A percentile compares a stretch with the other conserved stretches of the same genome.
These are phyloP conservation scores for Drosophila nigrodunni DNA, from an alignment of 1,140 invertebrate genomes.

Conservation along the genomic window DNA sequence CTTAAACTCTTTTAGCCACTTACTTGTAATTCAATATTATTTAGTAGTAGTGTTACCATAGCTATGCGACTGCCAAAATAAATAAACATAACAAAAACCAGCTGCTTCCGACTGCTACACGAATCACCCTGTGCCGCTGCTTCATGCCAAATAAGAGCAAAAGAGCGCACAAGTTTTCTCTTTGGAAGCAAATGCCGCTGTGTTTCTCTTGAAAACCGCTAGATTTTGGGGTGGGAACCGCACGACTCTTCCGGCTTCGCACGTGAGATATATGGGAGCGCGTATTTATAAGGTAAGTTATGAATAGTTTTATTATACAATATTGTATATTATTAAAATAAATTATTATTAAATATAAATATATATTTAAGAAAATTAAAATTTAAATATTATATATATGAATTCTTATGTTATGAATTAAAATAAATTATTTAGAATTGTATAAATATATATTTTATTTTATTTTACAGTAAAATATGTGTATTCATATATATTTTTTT, in stretches of 20 bases:
- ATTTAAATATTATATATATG: not conserved
- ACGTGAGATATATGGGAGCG: conserved; percentile 19
- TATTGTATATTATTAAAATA: not conserved
- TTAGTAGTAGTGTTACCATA: conserved; percentile 1
- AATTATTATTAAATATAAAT: not conserved
- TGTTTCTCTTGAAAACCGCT: conserved; percentile 52
- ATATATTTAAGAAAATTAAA: not conserved
- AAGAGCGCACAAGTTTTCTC: conserved; percentile 45
- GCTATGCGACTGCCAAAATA: not conserved
- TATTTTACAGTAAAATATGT: too few relatives aligned
- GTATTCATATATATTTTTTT: too few relatives aligned
- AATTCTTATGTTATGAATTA: not conserved
- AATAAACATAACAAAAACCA: conserved; percentile 20
- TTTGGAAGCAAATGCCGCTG: conserved; percentile 24
- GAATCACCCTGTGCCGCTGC: conserved; percentile 57
- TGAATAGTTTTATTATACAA: not conserved
- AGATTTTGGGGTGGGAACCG: conserved; percentile 32
- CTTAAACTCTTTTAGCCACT: not conserved
- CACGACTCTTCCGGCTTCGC: conserved; percentile 2
- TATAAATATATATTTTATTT: not conserved
- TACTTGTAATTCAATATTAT: not conserved
- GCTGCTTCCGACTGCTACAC: conserved; percentile 5
- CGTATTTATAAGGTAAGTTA: not conserved
- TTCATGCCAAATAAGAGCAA: not conserved
- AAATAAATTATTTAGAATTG: not conserved